Base-by-base conservation (phyloP, 92 coral and sea anemone species). In the Chrysogorgia sp. region DNA sequence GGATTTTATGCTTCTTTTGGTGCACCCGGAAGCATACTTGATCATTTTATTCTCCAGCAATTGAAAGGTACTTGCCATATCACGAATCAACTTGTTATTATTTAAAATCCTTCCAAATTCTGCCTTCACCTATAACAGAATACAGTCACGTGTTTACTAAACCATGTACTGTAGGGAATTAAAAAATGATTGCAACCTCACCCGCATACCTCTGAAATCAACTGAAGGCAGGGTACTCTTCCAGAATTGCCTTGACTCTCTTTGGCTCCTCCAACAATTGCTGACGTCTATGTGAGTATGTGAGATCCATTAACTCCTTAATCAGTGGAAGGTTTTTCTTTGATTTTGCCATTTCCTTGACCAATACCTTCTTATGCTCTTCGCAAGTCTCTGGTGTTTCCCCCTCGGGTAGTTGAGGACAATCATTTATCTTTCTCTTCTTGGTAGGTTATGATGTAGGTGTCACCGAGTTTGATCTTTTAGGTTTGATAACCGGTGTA, bases 371-470 rank as follows among this genome's bases (percentile, higher is more conserved):
- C 57, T 23, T 23, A 26, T 67, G 74, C 24, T 67, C 74, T 67
- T n/a, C 14, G 33, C 74, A 67, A 0, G 74, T 67, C 34, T 40
- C 74, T n/a, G 34, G 56, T 1, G 74, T 67, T 67, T 67, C 74
- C 74, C 74, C 74, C 15, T 43, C 74, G 10, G 74, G 74, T 20
- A 67, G 33, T 12, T 43, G 31, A 13, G 70, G 70, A 30, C 20
- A 30, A 34, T 63, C 70, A 29, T 3, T 20, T 14, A 34, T 8
- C 52, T 40, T 34, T 33, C 71, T 64, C 10, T n/a, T 40, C 26
- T 34, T 34, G 13, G 47, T 40, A 4, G 74, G 74, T 40, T 67
- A 17, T 24, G 56, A 17, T 40, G 9, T 43, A 20, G 56, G 58
- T 43, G 57, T 67, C 8, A 13, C 57, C 3, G 47, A 10, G 0